Conservation (phyloP, 2,797 vertebrate species). For the Psittacula echo region DNA sequence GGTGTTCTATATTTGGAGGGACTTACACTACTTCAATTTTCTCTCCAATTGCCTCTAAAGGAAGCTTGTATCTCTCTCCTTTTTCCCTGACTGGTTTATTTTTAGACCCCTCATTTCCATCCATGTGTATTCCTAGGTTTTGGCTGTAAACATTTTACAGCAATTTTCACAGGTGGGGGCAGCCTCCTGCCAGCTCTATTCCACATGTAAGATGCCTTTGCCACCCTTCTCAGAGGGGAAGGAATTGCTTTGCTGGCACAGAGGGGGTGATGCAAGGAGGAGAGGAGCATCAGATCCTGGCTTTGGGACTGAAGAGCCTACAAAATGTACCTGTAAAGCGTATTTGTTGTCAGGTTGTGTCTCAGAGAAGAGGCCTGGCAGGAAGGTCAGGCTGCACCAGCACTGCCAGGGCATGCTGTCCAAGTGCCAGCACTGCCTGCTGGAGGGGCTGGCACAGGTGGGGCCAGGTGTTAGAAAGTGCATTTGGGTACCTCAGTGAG, state of each 20-base stretch:
- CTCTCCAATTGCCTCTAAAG: constrained; percentile 24
- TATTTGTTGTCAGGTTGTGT: background rate
- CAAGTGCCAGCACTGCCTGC: background rate
- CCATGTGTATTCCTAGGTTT: background rate
- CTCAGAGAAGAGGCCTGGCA: background rate
- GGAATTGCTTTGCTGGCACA: background rate
- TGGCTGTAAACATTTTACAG: constrained; percentile 30
- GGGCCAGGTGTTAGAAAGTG: background rate
- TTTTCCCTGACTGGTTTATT: constrained; percentile 29
- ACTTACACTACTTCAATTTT: constrained; percentile 11
- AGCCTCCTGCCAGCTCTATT: background rate
- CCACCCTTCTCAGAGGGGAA: background rate
- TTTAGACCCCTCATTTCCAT: constrained; percentile 48
- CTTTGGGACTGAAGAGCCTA: background rate
- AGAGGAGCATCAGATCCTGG: background rate
- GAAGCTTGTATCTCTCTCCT: background rate
- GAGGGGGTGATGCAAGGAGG: background rate
- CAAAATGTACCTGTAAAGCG: background rate
- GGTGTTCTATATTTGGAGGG: constrained; percentile 31
- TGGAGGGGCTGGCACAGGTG: background rate
- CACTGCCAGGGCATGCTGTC: background rate
- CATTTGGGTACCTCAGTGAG: background rate
- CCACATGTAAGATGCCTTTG: rapidly evolving
- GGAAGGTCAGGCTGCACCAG: background rate
- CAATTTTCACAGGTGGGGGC: constrained; percentile 25